phyloP scores from a whole-genome alignment of 2,888 invertebrate genomes.

The Ceratothoa steindachneri region DNA sequence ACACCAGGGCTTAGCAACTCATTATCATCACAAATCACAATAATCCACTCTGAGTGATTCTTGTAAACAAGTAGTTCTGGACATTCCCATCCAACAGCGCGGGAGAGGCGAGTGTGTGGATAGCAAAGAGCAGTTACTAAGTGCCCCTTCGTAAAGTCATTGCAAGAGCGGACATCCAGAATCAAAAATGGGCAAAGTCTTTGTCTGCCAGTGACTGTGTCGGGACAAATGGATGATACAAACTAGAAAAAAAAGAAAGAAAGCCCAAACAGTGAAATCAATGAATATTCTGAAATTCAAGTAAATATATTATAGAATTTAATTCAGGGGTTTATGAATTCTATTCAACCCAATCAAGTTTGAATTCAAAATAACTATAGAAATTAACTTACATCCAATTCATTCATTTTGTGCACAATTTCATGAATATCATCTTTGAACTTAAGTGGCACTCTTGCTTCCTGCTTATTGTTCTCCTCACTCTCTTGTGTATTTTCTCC shows the following conservation, averaged over 20 bases:
- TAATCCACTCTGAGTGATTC: slow-evolving; percentile 54
- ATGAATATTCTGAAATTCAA: too few relatives aligned
- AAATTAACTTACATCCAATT: slow-evolving; percentile 20
- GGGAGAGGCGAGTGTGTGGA: slow-evolving; percentile 18
- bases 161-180: slow-evolving; percentile 26
- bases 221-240: too few relatives aligned
- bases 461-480: neutral
- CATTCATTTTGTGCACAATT: slow-evolving; percentile 23
- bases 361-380: too few relatives aligned
- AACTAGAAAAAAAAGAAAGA: too few relatives aligned
- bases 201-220: too few relatives aligned
- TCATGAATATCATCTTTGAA: slow-evolving; percentile 21
- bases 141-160: slow-evolving; percentile 19
- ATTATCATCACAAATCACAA: slow-evolving; percentile 56
- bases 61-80: slow-evolving; percentile 20
- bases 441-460: slow-evolving; percentile 5
- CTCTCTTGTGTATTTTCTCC: neutral
- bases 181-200: slow-evolving; percentile 21
- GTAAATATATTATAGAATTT: too few relatives aligned
- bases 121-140: slow-evolving; percentile 25
- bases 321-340: too few relatives aligned
- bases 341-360: too few relatives aligned
- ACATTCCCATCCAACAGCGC: slow-evolving; percentile 40
- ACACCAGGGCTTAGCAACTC: slow-evolving; percentile 54
- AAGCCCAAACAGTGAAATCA: too few relatives aligned